These are phyloP conservation scores for Leucozona laternaria DNA, from an alignment of 2,888 invertebrate genomes.

Conservation along the genomic window DNA sequence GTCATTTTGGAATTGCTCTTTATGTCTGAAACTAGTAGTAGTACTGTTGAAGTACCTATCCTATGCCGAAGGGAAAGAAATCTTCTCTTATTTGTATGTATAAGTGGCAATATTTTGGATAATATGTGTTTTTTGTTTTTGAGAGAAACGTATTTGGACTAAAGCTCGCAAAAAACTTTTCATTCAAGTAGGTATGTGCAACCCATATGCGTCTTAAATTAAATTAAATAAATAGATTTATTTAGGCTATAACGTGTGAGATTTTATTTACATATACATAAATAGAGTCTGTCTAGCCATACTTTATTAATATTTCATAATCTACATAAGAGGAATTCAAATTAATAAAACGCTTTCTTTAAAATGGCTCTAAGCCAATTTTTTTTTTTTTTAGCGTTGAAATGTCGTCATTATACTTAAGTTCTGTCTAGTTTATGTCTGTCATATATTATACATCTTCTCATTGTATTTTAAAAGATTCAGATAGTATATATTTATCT, in stretches of 20 bases:
- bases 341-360: constrained; percentile 26
- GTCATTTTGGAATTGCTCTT: no score
- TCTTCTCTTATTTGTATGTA: no score
- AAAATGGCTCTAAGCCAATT: constrained; percentile 19
- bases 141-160: no score
- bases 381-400: not conserved
- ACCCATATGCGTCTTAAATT: no score
- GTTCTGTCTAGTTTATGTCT: constrained; percentile 22
- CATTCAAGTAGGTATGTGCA: no score
- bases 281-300: not conserved
- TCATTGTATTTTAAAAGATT: not conserved
- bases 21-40: no score
- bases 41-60: no score
- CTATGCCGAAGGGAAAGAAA: no score
- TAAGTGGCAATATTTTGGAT: no score
- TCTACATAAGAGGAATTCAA: not conserved
- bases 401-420: constrained; percentile 8
- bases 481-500: not conserved
- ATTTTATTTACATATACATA: not conserved
- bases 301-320: not conserved
- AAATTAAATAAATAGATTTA: no score
- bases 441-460: not conserved
- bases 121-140: no score
- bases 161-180: no score
- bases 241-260: not conserved